A percentile compares a stretch with the other conserved stretches of the same genome.
Conservation (phyloP, 2,797 vertebrate species). For the Dermochelys coriacea region DNA sequence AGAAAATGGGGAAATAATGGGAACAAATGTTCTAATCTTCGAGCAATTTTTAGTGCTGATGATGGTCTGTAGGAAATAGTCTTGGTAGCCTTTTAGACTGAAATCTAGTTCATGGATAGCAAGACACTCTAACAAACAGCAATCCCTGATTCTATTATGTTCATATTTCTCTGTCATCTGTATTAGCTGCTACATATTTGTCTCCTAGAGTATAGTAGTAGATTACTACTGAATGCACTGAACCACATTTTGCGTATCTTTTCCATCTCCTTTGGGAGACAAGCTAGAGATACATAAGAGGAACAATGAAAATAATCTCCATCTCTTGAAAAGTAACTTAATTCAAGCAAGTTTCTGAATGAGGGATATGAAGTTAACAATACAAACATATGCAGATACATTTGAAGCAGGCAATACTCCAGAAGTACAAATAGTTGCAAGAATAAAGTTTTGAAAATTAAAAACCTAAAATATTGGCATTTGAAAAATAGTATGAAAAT, state of each 20-base stretch:
- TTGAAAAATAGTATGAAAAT: constrained; percentile 24
- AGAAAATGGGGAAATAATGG: constrained; percentile 11
- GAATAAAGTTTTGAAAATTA: constrained; percentile 3
- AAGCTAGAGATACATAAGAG: constrained; percentile 25
- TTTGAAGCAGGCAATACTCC: neutral
- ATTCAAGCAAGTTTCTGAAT: constrained; percentile 31
- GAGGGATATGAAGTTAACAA: constrained; percentile 14
- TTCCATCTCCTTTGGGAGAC: constrained; percentile 30
- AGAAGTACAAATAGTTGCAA: neutral
- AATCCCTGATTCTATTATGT: neutral
- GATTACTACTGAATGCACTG: constrained; percentile 6
- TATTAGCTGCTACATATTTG: neutral
- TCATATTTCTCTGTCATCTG: constrained; percentile 58
- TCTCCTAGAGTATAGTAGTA: constrained; percentile 17
- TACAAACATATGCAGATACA: neutral
- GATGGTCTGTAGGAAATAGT: neutral
- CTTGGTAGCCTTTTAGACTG: neutral
- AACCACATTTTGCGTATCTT: neutral
- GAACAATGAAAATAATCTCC: constrained; percentile 23
- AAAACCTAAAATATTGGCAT: neutral
- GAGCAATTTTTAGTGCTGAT: constrained; percentile 38
- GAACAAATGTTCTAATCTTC: constrained; percentile 31
- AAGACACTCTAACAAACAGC: constrained; percentile 25
- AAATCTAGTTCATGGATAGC: constrained; percentile 8
- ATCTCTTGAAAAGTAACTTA: constrained; percentile 26